phyloP scores from a whole-genome alignment of 92 coral and sea anemone species.

The Montipora capitata region DNA sequence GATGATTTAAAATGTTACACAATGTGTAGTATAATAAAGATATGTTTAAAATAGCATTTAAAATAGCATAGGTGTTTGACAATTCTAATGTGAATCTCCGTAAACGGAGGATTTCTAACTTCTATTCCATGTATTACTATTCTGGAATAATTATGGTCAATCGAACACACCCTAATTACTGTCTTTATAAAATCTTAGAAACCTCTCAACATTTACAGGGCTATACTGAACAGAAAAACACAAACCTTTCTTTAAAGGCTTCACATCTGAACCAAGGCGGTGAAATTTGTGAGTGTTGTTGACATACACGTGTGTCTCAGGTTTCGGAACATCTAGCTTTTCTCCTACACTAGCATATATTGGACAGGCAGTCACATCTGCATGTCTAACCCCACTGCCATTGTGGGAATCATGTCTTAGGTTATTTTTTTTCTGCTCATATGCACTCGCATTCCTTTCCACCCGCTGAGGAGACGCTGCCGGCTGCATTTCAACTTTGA shows the following conservation, averaged over 20 bases:
- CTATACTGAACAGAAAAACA: neutral
- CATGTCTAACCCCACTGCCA: constrained; percentile 5
- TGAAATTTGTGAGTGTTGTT: constrained; percentile 9
- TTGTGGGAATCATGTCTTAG: neutral
- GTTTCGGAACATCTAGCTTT: constrained; percentile 35
- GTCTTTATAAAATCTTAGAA: too few species aligned
- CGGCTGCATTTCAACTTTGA: constrained; percentile 84
- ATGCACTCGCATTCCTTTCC: constrained; percentile 43
- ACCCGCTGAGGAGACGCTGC: constrained; percentile 58
- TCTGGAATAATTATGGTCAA: too few species aligned
- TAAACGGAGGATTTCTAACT: too few species aligned
- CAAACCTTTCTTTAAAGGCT: constrained; percentile 38
- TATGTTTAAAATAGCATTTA: too few species aligned
- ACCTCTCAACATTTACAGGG: too few species aligned
- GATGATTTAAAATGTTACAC: too few species aligned
- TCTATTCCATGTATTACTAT: too few species aligned
- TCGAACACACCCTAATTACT: too few species aligned
- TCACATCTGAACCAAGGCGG: constrained; percentile 22
- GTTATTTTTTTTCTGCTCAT: constrained; percentile 64
- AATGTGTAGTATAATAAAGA: too few species aligned
- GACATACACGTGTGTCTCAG: neutral
- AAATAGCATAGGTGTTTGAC: too few species aligned
- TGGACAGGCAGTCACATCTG: constrained; percentile 74
- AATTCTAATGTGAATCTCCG: too few species aligned
- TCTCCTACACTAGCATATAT: constrained; percentile 81